Conservation (phyloP, 2,888 invertebrate species). For the Caenorhabditis macrosperma region DNA sequence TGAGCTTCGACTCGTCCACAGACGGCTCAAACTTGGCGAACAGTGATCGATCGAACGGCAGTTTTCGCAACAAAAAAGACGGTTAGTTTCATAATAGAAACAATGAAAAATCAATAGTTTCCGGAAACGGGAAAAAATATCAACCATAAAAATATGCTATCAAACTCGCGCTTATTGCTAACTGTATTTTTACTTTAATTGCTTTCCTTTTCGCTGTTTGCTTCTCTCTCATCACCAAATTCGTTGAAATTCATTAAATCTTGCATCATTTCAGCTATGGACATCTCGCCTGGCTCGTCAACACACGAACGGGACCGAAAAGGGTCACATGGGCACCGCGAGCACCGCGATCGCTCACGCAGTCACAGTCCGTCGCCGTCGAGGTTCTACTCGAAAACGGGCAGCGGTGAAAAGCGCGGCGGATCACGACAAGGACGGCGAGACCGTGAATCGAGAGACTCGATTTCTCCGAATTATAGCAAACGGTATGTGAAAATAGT, state of each 20-base stretch:
- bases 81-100: constrained; percentile 21
- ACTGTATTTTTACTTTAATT: not conserved
- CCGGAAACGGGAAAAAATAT: no score
- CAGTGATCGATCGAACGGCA: constrained; percentile 34
- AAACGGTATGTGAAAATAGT: not conserved
- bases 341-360: constrained; percentile 39
- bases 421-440: constrained; percentile 47
- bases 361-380: constrained; percentile 48
- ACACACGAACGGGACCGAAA: constrained; percentile 30
- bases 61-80: constrained; percentile 11
- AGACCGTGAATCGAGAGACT: constrained; percentile 47
- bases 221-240: no score
- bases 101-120: not conserved
- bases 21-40: constrained; percentile 37
- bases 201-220: not conserved
- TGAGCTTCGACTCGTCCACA: constrained; percentile 40
- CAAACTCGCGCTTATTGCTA: no score
- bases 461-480: constrained; percentile 24
- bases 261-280: constrained; percentile 41
- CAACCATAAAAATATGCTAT: no score
- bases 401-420: constrained; percentile 20
- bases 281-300: constrained; percentile 49
- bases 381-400: constrained; percentile 16
- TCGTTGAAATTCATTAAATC: not conserved
- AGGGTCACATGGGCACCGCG: constrained; percentile 29